phyloP scores from a whole-genome alignment of 2,888 invertebrate species.

The Lithophane ornitopus region DNA sequence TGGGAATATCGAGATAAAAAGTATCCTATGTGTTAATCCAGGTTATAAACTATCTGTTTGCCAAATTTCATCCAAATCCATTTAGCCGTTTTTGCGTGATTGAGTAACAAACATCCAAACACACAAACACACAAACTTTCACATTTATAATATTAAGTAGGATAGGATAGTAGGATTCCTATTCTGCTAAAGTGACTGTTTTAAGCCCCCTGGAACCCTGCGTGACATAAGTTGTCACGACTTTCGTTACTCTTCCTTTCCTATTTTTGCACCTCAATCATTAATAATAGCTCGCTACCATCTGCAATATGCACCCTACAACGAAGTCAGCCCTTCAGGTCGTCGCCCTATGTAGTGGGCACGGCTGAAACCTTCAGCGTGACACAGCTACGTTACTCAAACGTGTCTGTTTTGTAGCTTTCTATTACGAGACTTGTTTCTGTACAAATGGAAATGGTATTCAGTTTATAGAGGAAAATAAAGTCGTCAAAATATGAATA shows the following conservation, averaged over 20 bases:
- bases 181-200: too few relatives aligned
- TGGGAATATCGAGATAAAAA: too few relatives aligned
- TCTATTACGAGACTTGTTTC: slow-evolving; percentile 34
- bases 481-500: not conserved
- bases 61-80: too few relatives aligned
- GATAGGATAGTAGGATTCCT: too few relatives aligned
- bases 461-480: slow-evolving; percentile 2
- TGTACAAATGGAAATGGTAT: slow-evolving; percentile 11
- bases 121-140: too few relatives aligned
- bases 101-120: too few relatives aligned
- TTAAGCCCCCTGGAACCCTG: too few relatives aligned
- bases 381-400: slow-evolving; percentile 72
- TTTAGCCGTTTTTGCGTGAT: too few relatives aligned
- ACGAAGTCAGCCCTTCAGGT: slow-evolving; percentile 80
- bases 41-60: too few relatives aligned
- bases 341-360: slow-evolving; percentile 85
- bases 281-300: slow-evolving; percentile 38
- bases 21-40: too few relatives aligned
- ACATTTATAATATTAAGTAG: too few relatives aligned
- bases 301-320: slow-evolving; percentile 52
- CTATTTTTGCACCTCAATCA: not conserved
- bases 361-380: slow-evolving; percentile 85
- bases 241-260: not conserved
- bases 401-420: slow-evolving; percentile 59
- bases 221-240: not conserved